Evolutionary conservation across 2,888 invertebrate species (phyloP), one percentile per base, ranked within the genome.

Genomic region (Timema podura): DNA sequence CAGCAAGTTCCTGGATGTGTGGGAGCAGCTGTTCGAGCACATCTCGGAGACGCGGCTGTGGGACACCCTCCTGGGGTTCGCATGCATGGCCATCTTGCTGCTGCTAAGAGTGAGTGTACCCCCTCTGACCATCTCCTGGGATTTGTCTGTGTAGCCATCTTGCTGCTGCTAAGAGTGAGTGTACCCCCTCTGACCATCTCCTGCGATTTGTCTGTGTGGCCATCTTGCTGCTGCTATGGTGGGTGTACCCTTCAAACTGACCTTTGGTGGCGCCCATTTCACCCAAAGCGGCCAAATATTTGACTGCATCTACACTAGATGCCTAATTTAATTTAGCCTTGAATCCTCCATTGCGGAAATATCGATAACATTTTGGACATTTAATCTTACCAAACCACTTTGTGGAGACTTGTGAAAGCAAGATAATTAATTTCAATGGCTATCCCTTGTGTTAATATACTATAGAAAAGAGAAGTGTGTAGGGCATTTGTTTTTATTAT

Each of bases 151-250:
- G 90, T 92, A 81, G 80, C 87, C 8, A 82, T 90, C 71, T 83
- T 93, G 54, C 84, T 92, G 16, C 79, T 89, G 57, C 84, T 92
- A 70, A 70, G 91, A 84, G 91, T 91, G 79, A 81, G 85, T 77
- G 51, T 47, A 49, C 8, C 11, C 11, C 15, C 15, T 66, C 30
- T 13, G 16, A 93, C 80, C 81, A 89, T 2, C 82, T 88, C 68
- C 84, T 92, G 65, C 92, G 92, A 2, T 77, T 90, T 71, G 79
- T 83, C 57, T 92, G 91, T 79, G 90, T 92, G 81, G 80, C 87
- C 8, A 82, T 90, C 71, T 83, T 93, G 54, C 30, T 30, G 30
- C 30, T 30, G 30, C 30, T 30, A 30, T 2, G 30, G 30, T 30
- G 30, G 30, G 30, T 30, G 30, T 30, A 30, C 30, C 30, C 30